Conservation (phyloP, 2,113 vertebrate species). For the Onychorhynchus coronatus region DNA sequence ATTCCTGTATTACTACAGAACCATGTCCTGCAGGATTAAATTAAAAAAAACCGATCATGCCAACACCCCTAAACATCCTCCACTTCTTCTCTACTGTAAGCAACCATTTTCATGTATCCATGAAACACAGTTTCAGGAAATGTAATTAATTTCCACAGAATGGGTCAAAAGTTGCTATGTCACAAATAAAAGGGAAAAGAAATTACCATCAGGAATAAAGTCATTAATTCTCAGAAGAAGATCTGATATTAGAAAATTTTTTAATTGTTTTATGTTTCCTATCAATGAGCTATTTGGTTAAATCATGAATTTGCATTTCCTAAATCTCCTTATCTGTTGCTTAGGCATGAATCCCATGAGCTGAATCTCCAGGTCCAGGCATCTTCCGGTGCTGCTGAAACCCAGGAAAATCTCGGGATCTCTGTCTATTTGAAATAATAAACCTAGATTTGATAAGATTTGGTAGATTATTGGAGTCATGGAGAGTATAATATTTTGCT, state of each 20-base stretch:
- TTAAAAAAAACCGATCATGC: background rate
- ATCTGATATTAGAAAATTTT: background rate
- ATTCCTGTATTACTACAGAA: background rate
- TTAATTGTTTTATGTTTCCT: background rate
- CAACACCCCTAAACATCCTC: background rate
- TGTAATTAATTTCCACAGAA: background rate
- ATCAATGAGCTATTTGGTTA: background rate
- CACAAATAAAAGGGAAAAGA: background rate
- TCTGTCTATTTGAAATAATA: background rate
- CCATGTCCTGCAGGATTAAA: background rate
- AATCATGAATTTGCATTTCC: background rate
- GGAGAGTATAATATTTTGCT: background rate
- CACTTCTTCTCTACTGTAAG: background rate
- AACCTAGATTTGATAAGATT: background rate
- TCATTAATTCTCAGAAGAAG: background rate
- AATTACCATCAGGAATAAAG: background rate
- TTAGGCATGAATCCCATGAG: background rate
- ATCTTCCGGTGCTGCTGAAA: background rate
- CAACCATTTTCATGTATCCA: background rate
- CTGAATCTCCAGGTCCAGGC: background rate
- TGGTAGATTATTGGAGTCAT: background rate
- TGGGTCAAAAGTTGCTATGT: background rate
- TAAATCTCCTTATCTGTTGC: background rate
- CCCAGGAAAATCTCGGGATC: rapidly evolving
- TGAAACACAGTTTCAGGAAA: background rate